These are phyloP conservation scores for Speoplatyrhinus poulsoni DNA, from an alignment of 2,113 vertebrate genomes.

Conservation along the genomic window DNA sequence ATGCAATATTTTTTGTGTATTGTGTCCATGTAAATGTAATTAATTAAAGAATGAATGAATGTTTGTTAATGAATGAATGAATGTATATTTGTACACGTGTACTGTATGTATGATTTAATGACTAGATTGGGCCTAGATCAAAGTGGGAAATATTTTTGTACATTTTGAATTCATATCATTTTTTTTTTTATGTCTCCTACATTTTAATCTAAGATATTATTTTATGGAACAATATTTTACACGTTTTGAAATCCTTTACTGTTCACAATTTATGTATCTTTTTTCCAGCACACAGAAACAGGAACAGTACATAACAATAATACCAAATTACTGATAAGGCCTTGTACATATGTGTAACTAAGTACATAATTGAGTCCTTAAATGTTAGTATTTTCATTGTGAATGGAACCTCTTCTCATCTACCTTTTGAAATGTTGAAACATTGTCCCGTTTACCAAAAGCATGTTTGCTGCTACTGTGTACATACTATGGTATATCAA, in stretches of 20 bases:
- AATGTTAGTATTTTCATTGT: conserved; percentile 53
- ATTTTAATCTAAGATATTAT: conserved; percentile 19
- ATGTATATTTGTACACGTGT: not conserved
- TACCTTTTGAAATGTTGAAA: conserved; percentile 25
- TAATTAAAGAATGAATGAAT: conserved; percentile 4
- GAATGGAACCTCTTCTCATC: conserved; percentile 59
- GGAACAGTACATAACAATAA: conserved; percentile 17
- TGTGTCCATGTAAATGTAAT: not conserved
- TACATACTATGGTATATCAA: conserved; percentile 59
- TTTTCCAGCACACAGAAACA: not conserved
- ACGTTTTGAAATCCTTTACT: not conserved
- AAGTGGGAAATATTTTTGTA: conserved; percentile 36
- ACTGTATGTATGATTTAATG: conserved; percentile 17
- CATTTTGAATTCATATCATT: conserved; percentile 6
- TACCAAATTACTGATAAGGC: conserved; percentile 59
- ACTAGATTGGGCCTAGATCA: conserved; percentile 55
- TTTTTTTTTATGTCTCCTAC: conserved; percentile 1
- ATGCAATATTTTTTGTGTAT: no score
- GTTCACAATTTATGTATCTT: not conserved
- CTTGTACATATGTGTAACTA: conserved; percentile 74
- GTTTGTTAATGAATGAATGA: conserved; percentile 8
- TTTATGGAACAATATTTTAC: not conserved
- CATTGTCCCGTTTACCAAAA: conserved; percentile 73
- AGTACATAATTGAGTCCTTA: conserved; percentile 56
- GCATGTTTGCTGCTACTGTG: conserved; percentile 81